Percentiles rank a stretch among this genome's conserved stretches.
phyloP scores from a whole-genome alignment of 2,888 invertebrate genomes.

The Elegia similella region DNA sequence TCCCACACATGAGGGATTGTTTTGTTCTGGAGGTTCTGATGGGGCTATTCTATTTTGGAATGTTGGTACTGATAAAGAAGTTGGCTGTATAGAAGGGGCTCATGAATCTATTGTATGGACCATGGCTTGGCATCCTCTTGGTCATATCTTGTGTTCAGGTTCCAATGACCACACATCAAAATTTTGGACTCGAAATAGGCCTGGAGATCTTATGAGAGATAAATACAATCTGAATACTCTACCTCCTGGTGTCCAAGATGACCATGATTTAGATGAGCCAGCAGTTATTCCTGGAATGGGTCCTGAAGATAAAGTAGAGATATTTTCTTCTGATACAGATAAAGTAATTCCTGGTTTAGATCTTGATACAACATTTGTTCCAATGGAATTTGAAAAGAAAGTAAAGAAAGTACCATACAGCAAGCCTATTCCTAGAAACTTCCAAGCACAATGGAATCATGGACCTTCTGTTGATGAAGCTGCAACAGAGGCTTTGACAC shows the following conservation, averaged over 20 bases:
- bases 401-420: conserved; percentile 95
- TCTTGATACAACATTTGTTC: conserved; percentile 84
- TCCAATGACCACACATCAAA: conserved; percentile 99
- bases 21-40: conserved; percentile 99
- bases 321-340: conserved; percentile 81
- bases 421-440: conserved; percentile 97
- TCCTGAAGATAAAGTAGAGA: conserved; percentile 95
- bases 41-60: conserved; percentile 99
- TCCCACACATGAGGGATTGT: conserved; percentile 97
- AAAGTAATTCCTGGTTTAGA: conserved; percentile 93
- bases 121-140: conserved; percentile 99
- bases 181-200: conserved; percentile 99
- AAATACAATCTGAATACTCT: conserved; percentile 97
- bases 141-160: conserved; percentile 98
- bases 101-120: conserved; percentile 99
- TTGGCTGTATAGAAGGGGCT: conserved; percentile 98
- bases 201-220: conserved; percentile 98
- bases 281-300: conserved; percentile 97
- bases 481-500: conserved; percentile 84
- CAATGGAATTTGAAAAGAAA: conserved; percentile 87
- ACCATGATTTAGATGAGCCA: conserved; percentile 85
- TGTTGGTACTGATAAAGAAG: conserved; percentile 98
- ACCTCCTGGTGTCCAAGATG: conserved; percentile 87
- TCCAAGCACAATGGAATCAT: conserved; percentile 98
- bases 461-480: conserved; percentile 81